phyloP scores from a whole-genome alignment of 2,113 vertebrate genomes.

The Arothron firmamentum region DNA sequence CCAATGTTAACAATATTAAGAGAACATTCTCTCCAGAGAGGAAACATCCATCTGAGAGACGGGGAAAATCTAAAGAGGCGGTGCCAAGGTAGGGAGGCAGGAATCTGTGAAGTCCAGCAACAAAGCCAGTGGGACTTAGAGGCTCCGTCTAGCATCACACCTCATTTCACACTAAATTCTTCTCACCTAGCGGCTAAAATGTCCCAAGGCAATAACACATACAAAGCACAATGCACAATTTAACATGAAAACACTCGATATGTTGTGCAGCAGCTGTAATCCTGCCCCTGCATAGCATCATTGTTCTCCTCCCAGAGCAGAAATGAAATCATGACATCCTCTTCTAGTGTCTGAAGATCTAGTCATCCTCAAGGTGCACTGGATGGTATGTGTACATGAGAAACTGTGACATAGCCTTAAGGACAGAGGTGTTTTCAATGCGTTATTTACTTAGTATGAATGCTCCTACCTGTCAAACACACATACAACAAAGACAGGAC shows the following conservation, averaged over 20 bases:
- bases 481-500: too few relatives aligned
- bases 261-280: not conserved
- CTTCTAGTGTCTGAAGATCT: too few relatives aligned
- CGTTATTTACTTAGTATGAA: too few relatives aligned
- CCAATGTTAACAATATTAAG: constrained; percentile 16
- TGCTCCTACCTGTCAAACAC: too few relatives aligned
- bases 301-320: too few relatives aligned
- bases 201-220: constrained; percentile 26
- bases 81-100: constrained; percentile 13
- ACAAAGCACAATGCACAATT: constrained; percentile 20
- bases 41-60: not conserved
- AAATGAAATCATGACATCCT: too few relatives aligned
- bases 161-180: constrained; percentile 56
- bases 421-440: too few relatives aligned
- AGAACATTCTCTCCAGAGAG: constrained; percentile 12
- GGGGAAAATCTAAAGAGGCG: constrained; percentile 10
- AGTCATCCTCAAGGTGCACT: too few relatives aligned
- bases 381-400: too few relatives aligned
- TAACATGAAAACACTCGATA: not conserved
- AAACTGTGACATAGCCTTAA: too few relatives aligned
- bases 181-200: constrained; percentile 34
- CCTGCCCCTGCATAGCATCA: too few relatives aligned
- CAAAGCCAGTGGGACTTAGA: constrained; percentile 50
- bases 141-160: constrained; percentile 49
- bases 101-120: constrained; percentile 32